phyloP scores from a whole-genome alignment of 2,113 vertebrate species.

The Megaleporinus macrocephalus region DNA sequence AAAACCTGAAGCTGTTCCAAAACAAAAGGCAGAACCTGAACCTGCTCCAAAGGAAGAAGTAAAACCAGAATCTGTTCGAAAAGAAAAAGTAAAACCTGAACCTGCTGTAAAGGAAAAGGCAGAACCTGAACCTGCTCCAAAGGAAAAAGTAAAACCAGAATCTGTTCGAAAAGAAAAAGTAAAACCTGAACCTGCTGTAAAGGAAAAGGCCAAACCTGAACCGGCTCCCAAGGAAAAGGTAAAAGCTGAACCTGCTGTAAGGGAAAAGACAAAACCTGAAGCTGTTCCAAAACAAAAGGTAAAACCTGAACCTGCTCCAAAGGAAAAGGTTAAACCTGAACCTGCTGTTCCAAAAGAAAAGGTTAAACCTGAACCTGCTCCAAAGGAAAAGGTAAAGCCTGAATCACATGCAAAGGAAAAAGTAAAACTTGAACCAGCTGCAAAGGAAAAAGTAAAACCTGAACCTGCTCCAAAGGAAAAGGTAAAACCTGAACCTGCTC shows the following conservation, averaged over 20 bases:
- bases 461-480: conserved; percentile 21
- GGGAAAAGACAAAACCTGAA: conserved; percentile 6
- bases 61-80: not conserved
- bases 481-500: conserved; percentile 5
- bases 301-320: conserved; percentile 22
- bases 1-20: conserved; percentile 4
- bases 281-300: conserved; percentile 34
- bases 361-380: not conserved
- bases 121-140: conserved; percentile 15
- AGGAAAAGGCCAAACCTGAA: conserved; percentile 30
- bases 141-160: conserved; percentile 38
- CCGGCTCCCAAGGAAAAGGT: conserved; percentile 49
- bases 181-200: not conserved
- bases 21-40: conserved; percentile 47
- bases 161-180: conserved; percentile 3
- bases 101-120: conserved; percentile 28
- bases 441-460: conserved; percentile 35
- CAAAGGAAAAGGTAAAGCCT: conserved; percentile 4
- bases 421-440: conserved; percentile 3
- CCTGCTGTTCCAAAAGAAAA: no score
- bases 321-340: conserved; percentile 7
- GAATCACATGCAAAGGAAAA: conserved; percentile 35
- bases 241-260: conserved; percentile 39
- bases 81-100: conserved; percentile 16
- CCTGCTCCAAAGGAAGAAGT: not conserved